Conservation (phyloP, 2,797 vertebrate species). For the Myioborus miniatus region DNA sequence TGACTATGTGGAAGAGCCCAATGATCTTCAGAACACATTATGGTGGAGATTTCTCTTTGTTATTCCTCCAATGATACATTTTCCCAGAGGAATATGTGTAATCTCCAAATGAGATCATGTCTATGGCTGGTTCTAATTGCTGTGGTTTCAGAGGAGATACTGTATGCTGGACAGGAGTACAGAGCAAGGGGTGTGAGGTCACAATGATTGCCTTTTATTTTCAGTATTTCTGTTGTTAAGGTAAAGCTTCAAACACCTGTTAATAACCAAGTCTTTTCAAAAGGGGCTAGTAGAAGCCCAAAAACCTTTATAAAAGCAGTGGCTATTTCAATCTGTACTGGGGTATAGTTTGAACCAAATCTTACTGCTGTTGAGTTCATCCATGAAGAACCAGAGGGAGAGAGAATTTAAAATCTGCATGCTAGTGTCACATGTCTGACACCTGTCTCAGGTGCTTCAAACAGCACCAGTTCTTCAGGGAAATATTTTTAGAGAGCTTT, state of each 20-base stretch:
- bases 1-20: neutral
- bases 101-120: slow-evolving; percentile 12
- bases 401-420: neutral
- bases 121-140: neutral
- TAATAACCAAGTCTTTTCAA: neutral
- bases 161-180: neutral
- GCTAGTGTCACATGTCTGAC: neutral
- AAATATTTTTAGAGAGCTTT: neutral
- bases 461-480: neutral
- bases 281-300: neutral
- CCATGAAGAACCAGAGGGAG: neutral
- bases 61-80: neutral
- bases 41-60: neutral
- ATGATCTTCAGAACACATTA: neutral
- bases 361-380: neutral
- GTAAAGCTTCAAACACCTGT: neutral
- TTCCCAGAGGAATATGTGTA: slow-evolving; percentile 1
- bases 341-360: neutral
- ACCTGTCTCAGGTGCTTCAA: neutral
- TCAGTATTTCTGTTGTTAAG: neutral
- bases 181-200: neutral
- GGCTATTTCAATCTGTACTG: neutral
- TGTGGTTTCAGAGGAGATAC: neutral
- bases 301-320: neutral
- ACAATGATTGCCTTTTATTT: neutral